Conservation (phyloP, 2,113 vertebrate species). For the Oreocharis arfaki region DNA sequence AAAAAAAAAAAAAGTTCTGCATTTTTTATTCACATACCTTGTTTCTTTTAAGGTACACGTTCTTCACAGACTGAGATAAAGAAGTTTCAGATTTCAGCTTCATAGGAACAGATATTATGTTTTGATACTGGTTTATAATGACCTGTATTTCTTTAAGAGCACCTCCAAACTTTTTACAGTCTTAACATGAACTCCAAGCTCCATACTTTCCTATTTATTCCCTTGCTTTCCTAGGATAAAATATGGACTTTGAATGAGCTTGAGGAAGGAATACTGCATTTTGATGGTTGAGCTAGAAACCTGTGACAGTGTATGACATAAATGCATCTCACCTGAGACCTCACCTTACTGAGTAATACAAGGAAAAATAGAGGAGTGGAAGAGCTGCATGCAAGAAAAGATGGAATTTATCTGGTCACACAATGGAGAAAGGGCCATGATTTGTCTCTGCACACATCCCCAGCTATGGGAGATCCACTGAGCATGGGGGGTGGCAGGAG, state of each 20-base stretch:
- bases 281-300: neutral
- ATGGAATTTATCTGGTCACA: neutral
- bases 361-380: neutral
- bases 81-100: neutral
- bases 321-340: neutral
- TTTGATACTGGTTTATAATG: neutral
- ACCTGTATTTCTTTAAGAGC: neutral
- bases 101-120: neutral
- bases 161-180: neutral
- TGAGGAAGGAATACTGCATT: neutral
- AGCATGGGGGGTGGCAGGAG: neutral
- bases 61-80: neutral
- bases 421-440: fast-evolving
- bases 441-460: fast-evolving
- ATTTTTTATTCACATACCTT: neutral
- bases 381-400: neutral
- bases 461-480: fast-evolving
- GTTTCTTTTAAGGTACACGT: neutral
- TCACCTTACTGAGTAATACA: fast-evolving
- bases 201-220: neutral
- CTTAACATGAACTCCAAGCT: neutral
- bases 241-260: neutral
- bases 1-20: neutral
- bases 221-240: neutral
- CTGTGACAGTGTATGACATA: neutral